Evolutionary conservation across 1,140 invertebrate species (phyloP).

Genomic region (Drosophila subobscura): DNA sequence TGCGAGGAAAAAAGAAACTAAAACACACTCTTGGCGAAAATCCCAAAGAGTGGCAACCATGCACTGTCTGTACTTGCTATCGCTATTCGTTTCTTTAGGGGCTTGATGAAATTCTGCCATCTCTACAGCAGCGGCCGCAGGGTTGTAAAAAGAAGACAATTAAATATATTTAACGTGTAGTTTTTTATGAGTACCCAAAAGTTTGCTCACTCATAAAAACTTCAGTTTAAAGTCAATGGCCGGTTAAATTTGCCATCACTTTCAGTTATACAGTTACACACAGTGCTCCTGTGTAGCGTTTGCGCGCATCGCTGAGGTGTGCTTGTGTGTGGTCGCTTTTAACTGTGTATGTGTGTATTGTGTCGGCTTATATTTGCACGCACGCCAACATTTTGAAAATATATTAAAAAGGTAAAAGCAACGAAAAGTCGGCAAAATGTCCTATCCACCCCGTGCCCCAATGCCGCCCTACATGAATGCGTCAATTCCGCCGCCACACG

Average conservation of each 20-base stretch:
- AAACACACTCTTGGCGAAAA: no score
- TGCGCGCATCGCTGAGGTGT: conserved; percentile 32
- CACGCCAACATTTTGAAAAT: conserved; percentile 41
- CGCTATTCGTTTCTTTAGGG: conserved; percentile 24
- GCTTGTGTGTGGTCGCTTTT: conserved; percentile 18
- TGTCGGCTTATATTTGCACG: conserved; percentile 69
- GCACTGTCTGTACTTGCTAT: no score
- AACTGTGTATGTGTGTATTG: conserved; percentile 33
- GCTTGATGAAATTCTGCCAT: conserved; percentile 17
- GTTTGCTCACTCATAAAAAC: no score
- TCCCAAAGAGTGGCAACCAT: no score
- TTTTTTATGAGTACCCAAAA: no score
- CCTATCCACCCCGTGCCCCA: conserved; percentile 84
- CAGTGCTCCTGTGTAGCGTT: conserved; percentile 54
- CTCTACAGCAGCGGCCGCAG: conserved; percentile 37
- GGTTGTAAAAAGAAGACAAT: conserved; percentile 36
- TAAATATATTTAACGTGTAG: no score
- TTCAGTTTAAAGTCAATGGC: neutral
- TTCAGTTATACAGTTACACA: conserved; percentile 35
- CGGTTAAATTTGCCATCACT: neutral
- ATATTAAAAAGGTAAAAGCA: conserved; percentile 25
- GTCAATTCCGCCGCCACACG: conserved; percentile 84
- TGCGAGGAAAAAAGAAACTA: no score
- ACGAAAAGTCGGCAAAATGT: conserved; percentile 59
- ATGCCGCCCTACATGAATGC: conserved; percentile 86